Evolutionary conservation across 1,140 invertebrate species (phyloP), one percentile per base, ranked within the genome.

Genomic region (Bradysia coprophila): DNA sequence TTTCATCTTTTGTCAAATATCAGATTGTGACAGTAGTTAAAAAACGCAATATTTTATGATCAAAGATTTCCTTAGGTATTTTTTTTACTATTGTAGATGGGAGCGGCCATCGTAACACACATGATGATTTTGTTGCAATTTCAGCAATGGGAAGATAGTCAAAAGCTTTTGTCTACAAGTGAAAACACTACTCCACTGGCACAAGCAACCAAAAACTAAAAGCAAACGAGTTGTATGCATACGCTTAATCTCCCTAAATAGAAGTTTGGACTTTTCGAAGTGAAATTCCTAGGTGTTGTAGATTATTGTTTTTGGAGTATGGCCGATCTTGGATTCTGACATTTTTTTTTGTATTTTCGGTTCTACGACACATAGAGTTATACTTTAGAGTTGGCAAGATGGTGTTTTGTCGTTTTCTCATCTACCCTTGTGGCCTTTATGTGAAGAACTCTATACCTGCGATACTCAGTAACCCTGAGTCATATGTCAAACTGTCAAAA

Each of bases 61-160:
- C n/a, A n/a, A n/a, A n/a, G n/a, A n/a, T n/a, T n/a, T n/a, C n/a
- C n/a, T n/a, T n/a, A n/a, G n/a, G n/a, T n/a, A n/a, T n/a, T n/a
- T n/a, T n/a, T n/a, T n/a, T n/a, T n/a, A n/a, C n/a, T n/a, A n/a
- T 36, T 36, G 5, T 16, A 36, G 33, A 36, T 36, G 33, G 10
- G 10, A 5, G 33, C 33, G 10, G 33, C 33, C 6, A 36, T 36
- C 6, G 33, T 36, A 5, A 36, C 33, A n/a, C 33, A 36, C 15
- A 36, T 36, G 33, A 16, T 36, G 33, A 36, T 36, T 16, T 36
- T 36, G 18, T 36, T 36, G 15, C 33, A 36, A 36, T 36, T 36
- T 18, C 33, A 36, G 18, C 33, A 36, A 36, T 36, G 33, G 33
- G 33, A 36, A 16, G 33, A 36, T 18, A n/a, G 18, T 18, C 10